Evolutionary conservation across 2,113 vertebrate species (phyloP).

Genomic region (Lampris megalopsis): DNA sequence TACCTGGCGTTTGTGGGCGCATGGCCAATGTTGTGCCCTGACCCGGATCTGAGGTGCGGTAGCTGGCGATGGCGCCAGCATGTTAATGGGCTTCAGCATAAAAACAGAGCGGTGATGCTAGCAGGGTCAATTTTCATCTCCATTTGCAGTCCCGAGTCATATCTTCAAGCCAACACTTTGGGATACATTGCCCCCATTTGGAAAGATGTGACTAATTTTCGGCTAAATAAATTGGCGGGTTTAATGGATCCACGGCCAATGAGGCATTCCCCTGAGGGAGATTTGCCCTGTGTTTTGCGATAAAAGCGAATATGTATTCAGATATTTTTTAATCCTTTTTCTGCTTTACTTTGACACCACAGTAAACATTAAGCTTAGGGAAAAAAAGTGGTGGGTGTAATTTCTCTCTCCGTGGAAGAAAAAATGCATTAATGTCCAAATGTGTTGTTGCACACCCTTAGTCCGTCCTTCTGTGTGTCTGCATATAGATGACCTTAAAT

Average conservation of each 20-base stretch:
- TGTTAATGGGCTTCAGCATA: constrained; percentile 6
- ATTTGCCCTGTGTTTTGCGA: not conserved
- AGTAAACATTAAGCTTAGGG: no score
- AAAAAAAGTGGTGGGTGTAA: not conserved
- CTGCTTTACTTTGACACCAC: no score
- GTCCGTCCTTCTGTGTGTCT: constrained; percentile 4
- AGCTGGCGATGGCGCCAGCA: no score
- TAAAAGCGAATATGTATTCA: not conserved
- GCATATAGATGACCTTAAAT: not conserved
- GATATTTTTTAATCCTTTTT: no score
- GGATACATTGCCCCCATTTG: constrained; percentile 30
- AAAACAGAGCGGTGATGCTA: not conserved
- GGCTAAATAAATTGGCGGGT: constrained; percentile 50
- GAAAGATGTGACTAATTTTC: constrained; percentile 59
- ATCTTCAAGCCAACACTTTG: constrained; percentile 22
- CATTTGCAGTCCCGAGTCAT: constrained; percentile 19
- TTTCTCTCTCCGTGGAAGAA: not conserved
- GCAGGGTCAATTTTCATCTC: not conserved
- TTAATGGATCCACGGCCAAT: constrained; percentile 18
- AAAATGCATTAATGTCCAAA: not conserved
- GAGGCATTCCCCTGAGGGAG: constrained; percentile 16
- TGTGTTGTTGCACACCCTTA: not conserved
- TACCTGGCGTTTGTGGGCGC: no score
- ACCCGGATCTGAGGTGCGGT: not conserved
- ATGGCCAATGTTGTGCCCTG: not conserved